Conservation (phyloP, 2,113 vertebrate genomes). For the Hipposideros armiger region DNA sequence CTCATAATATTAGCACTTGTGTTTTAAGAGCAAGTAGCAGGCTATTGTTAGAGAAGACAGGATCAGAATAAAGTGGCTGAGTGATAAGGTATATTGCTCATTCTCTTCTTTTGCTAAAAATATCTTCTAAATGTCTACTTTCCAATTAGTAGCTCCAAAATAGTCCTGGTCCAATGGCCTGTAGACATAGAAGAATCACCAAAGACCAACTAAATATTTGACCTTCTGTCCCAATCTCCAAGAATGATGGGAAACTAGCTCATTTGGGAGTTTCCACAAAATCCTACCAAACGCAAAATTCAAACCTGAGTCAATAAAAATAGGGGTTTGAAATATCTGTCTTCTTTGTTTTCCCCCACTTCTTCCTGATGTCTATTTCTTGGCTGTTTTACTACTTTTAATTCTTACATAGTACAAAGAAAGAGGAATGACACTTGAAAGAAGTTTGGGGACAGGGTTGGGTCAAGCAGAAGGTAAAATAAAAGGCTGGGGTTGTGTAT, state of each 20-base stretch:
- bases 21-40: constrained; percentile 66
- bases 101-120: constrained; percentile 68
- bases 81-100: constrained; percentile 11
- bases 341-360: not conserved
- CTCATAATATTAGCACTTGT: constrained; percentile 75
- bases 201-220: constrained; percentile 32
- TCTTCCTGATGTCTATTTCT: not conserved
- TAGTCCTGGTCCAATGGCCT: not conserved
- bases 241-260: not conserved
- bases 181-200: not conserved
- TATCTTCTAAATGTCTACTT: constrained; percentile 46
- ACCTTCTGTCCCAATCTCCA: not conserved
- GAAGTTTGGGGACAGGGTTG: not conserved
- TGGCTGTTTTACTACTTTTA: constrained; percentile 8
- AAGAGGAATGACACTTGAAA: not conserved
- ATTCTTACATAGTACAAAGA: not conserved
- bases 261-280: not conserved
- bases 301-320: not conserved
- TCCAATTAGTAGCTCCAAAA: constrained; percentile 47
- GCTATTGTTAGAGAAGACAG: constrained; percentile 70
- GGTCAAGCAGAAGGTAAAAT: constrained; percentile 34
- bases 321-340: not conserved
- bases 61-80: constrained; percentile 60
- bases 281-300: not conserved
- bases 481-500: not conserved